These are phyloP conservation scores for Morbakka virulenta DNA, from an alignment of 30 jellyfish, hydroid and myxozoan genomes.

Conservation along the genomic window DNA sequence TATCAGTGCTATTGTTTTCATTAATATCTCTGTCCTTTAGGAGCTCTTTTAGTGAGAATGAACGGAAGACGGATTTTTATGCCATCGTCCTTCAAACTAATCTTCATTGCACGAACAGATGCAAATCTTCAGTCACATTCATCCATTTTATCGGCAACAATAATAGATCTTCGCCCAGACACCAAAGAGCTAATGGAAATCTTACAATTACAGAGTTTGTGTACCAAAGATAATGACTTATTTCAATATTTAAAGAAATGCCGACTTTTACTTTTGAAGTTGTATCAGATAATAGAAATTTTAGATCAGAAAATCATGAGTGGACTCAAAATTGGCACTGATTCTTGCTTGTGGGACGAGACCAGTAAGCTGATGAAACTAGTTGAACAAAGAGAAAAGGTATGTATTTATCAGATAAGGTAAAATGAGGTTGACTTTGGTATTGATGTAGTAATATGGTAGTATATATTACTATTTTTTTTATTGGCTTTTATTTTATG, in stretches of 20 bases:
- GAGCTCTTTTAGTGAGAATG: too few species aligned
- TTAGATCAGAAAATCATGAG: constrained; percentile 42
- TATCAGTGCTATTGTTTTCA: too few species aligned
- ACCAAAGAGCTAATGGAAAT: constrained; percentile 37
- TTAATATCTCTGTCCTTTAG: too few species aligned
- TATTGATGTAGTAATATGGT: too few species aligned
- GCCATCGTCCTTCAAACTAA: constrained; percentile 57
- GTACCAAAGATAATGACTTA: constrained; percentile 40
- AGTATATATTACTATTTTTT: too few species aligned
- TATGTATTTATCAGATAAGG: too few species aligned
- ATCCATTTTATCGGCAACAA: constrained; percentile 37
- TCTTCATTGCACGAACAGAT: constrained; percentile 27
- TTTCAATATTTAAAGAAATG: too few species aligned
- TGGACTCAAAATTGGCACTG: constrained; percentile 37
- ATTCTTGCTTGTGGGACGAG: constrained; percentile 56
- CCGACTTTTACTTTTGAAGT: constrained; percentile 28
- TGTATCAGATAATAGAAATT: constrained; percentile 24
- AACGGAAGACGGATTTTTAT: constrained; percentile 67
- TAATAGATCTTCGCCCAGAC: constrained; percentile 62
- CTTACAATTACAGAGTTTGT: constrained; percentile 31
- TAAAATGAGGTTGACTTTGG: too few species aligned
- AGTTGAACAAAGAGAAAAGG: too few species aligned
- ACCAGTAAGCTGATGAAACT: constrained; percentile 26
- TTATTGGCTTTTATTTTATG: too few species aligned
- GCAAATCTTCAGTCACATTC: constrained; percentile 25